A percentile compares a stretch with the other conserved stretches of the same genome.
phyloP scores from a whole-genome alignment of 2,797 vertebrate genomes.

The Alcedo atthis region DNA sequence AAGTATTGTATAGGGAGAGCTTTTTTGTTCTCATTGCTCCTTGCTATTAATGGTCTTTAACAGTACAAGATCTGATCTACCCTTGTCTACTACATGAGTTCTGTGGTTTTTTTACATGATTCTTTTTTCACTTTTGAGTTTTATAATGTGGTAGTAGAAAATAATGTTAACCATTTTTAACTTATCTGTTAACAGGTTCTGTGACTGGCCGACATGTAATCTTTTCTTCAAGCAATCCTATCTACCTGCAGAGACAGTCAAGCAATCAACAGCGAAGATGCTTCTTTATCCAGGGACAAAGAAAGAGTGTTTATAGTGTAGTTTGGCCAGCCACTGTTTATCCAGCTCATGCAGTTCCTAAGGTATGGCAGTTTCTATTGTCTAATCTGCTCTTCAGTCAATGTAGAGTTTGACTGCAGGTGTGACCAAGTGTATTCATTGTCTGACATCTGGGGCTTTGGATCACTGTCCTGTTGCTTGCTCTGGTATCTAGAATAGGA shows the following conservation, averaged over 20 bases:
- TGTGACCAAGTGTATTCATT: conserved; percentile 43
- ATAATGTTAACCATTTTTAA: conserved; percentile 53
- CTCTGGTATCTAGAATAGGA: conserved; percentile 60
- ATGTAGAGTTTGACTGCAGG: conserved; percentile 49
- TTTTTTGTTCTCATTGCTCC: conserved; percentile 27
- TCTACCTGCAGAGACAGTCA: conserved; percentile 73
- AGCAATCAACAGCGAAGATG: conserved; percentile 79
- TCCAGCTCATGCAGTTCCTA: conserved; percentile 80
- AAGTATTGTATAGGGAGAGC: not conserved
- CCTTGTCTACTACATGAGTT: not conserved
- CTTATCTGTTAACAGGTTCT: conserved; percentile 75
- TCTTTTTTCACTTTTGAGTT: conserved; percentile 11
- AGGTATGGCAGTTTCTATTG: conserved; percentile 78
- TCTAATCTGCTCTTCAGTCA: conserved; percentile 65
- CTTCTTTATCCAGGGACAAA: conserved; percentile 77
- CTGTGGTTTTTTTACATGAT: conserved; percentile 18
- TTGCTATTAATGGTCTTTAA: not conserved
- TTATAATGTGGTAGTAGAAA: conserved; percentile 36
- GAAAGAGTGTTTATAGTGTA: conserved; percentile 73
- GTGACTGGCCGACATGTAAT: conserved; percentile 55
- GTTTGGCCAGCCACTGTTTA: conserved; percentile 81
- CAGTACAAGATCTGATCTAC: not conserved
- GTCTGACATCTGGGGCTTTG: conserved; percentile 37
- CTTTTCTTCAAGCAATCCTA: conserved; percentile 67
- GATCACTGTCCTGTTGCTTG: conserved; percentile 58